Evolutionary conservation across 2,888 invertebrate species (phyloP).

Genomic region (Dicyrtoma fusca): DNA sequence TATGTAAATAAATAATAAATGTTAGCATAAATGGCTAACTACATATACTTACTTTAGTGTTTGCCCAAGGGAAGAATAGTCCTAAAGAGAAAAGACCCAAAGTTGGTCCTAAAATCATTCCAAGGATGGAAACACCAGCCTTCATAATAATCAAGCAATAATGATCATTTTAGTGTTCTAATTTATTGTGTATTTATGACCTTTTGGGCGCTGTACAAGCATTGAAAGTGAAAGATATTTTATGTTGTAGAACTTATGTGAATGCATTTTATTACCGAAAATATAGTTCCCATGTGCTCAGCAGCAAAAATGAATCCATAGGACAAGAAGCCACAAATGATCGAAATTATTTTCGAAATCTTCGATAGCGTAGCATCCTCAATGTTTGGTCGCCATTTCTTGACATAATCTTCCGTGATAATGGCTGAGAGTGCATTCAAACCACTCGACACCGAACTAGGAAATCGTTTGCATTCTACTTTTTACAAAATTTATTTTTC

Average conservation of each 20-base stretch:
- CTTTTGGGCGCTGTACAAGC: too few relatives aligned
- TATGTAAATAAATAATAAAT: too few relatives aligned
- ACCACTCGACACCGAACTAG: constrained; percentile 43
- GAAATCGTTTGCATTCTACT: too few relatives aligned
- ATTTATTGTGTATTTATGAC: too few relatives aligned
- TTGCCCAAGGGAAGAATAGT: constrained; percentile 75
- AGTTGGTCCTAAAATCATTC: constrained; percentile 35
- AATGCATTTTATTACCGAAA: constrained; percentile 36
- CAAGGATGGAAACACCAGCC: constrained; percentile 40
- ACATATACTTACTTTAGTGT: constrained; percentile 11
- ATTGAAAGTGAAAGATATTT: too few relatives aligned
- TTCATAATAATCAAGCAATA: not conserved
- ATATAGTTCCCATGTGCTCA: constrained; percentile 42
- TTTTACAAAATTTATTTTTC: too few relatives aligned
- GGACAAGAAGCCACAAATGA: constrained; percentile 28
- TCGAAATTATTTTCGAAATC: constrained; percentile 34
- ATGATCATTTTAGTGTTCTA: too few relatives aligned
- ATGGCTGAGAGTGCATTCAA: constrained; percentile 62
- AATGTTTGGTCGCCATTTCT: constrained; percentile 59
- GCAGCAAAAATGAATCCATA: constrained; percentile 39
- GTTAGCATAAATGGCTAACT: too few relatives aligned
- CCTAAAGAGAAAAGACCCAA: constrained; percentile 64
- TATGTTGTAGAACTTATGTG: too few relatives aligned
- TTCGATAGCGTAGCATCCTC: constrained; percentile 58
- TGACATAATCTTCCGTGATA: constrained; percentile 41